A percentile compares a stretch with the other conserved stretches of the same genome.
Evolutionary conservation across 2,113 vertebrate species (phyloP).

Genomic region (Ceyx melanurus): DNA sequence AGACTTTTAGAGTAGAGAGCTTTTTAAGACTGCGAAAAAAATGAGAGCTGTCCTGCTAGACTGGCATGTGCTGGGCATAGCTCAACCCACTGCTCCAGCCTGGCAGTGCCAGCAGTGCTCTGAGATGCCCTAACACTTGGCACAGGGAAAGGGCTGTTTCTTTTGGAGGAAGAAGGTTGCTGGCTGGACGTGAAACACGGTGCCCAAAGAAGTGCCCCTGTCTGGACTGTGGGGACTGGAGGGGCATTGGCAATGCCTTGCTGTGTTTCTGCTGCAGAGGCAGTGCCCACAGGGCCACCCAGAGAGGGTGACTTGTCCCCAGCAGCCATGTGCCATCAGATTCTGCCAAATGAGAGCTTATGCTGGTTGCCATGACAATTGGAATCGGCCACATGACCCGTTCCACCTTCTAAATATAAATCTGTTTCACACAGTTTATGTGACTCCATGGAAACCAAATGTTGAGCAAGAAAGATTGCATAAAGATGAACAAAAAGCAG

Average conservation of each 20-base stretch:
- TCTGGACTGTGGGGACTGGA: neutral
- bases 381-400: constrained; percentile 74
- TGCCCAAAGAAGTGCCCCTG: neutral
- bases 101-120: neutral
- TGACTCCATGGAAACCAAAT: constrained; percentile 68
- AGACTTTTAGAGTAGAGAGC: neutral
- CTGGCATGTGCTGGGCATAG: neutral
- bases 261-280: neutral
- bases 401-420: constrained; percentile 84
- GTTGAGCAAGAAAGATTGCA: constrained; percentile 66
- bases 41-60: neutral
- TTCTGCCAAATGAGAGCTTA: constrained; percentile 62
- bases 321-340: constrained; percentile 31
- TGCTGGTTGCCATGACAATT: constrained; percentile 72
- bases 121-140: neutral
- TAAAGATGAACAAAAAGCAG: constrained; percentile 68
- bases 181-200: neutral
- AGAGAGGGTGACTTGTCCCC: constrained; percentile 1
- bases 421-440: constrained; percentile 74
- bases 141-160: neutral
- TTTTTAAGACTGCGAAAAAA: neutral
- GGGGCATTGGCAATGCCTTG: neutral
- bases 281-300: neutral
- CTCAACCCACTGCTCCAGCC: neutral
- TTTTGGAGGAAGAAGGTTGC: neutral